Conservation (phyloP, 2,888 invertebrate species). For the Drosophila tripunctata region DNA sequence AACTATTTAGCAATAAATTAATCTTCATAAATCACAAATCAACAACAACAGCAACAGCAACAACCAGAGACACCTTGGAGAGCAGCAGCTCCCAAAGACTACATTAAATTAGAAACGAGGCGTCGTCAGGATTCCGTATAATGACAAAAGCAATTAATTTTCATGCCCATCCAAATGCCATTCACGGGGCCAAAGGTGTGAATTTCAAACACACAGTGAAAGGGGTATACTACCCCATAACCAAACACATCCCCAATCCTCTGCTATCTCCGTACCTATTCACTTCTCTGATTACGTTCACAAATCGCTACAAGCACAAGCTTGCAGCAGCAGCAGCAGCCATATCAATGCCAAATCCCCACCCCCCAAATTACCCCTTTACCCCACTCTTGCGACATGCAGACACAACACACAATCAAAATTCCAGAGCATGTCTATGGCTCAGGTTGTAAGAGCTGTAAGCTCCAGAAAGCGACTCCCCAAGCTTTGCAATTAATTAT, state of each 20-base stretch:
- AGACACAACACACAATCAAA: slow-evolving; percentile 75
- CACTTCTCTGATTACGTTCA: slow-evolving; percentile 77
- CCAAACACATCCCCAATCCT: not conserved
- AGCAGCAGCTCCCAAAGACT: slow-evolving; percentile 39
- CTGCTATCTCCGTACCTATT: slow-evolving; percentile 3
- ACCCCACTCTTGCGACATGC: slow-evolving; percentile 8
- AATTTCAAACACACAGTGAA: slow-evolving; percentile 10
- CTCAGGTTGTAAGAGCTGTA: slow-evolving; percentile 55
- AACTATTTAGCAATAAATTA: slow-evolving; percentile 82
- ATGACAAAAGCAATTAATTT: slow-evolving; percentile 84
- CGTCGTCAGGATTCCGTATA: slow-evolving; percentile 82
- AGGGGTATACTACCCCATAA: not conserved
- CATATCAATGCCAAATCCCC: slow-evolving; percentile 41
- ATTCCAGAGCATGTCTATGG: slow-evolving; percentile 71
- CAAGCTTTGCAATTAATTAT: slow-evolving; percentile 82
- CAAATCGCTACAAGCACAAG: slow-evolving; percentile 73
- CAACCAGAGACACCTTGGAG: slow-evolving; percentile 21
- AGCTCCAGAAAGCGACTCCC: slow-evolving; percentile 50
- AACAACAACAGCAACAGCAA: slow-evolving; percentile 69
- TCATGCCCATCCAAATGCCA: slow-evolving; percentile 72
- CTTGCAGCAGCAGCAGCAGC: slow-evolving; percentile 31
- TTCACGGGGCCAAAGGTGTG: slow-evolving; percentile 59
- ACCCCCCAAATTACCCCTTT: not conserved
- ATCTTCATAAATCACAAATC: slow-evolving; percentile 83
- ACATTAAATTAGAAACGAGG: slow-evolving; percentile 78